Percentiles rank a stretch among this genome's conserved stretches.
phyloP scores from a whole-genome alignment of 2,797 vertebrate species.

The Cetoscarus ocellatus region DNA sequence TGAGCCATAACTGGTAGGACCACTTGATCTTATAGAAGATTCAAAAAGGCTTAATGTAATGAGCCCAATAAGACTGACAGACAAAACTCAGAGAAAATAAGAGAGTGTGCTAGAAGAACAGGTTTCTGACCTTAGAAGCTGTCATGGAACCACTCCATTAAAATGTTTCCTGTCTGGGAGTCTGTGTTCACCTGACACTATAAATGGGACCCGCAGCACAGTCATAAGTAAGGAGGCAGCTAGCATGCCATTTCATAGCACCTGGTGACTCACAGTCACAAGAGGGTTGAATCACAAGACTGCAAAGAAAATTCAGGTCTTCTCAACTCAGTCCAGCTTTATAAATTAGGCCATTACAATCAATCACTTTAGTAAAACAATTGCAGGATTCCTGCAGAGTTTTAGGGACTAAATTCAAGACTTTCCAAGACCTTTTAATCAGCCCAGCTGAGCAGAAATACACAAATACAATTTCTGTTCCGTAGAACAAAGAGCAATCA shows the following conservation, averaged over 20 bases:
- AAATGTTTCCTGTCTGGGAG: slow-evolving; percentile 31
- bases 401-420: too few species aligned
- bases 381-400: background rate
- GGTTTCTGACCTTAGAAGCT: slow-evolving; percentile 51
- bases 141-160: slow-evolving; percentile 38
- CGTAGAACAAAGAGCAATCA: too few species aligned
- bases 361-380: too few species aligned
- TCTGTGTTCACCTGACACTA: slow-evolving; percentile 37
- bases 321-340: slow-evolving; percentile 5
- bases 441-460: too few species aligned
- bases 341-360: background rate
- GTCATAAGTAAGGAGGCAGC: slow-evolving; percentile 43
- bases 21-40: slow-evolving; percentile 74
- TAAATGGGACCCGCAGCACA: slow-evolving; percentile 33
- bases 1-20: slow-evolving; percentile 63
- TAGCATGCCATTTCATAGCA: slow-evolving; percentile 27
- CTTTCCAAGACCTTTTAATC: too few species aligned
- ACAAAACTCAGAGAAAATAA: slow-evolving; percentile 40
- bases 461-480: too few species aligned
- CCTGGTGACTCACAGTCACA: slow-evolving; percentile 73
- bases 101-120: slow-evolving; percentile 47
- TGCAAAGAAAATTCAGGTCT: slow-evolving; percentile 35
- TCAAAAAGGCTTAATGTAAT: slow-evolving; percentile 73
- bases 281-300: slow-evolving; percentile 62
- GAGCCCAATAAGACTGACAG: slow-evolving; percentile 58